Percentiles rank a stretch among this genome's conserved stretches.
Conservation (phyloP, 2,113 vertebrate species). For the Marmota flaviventris region DNA sequence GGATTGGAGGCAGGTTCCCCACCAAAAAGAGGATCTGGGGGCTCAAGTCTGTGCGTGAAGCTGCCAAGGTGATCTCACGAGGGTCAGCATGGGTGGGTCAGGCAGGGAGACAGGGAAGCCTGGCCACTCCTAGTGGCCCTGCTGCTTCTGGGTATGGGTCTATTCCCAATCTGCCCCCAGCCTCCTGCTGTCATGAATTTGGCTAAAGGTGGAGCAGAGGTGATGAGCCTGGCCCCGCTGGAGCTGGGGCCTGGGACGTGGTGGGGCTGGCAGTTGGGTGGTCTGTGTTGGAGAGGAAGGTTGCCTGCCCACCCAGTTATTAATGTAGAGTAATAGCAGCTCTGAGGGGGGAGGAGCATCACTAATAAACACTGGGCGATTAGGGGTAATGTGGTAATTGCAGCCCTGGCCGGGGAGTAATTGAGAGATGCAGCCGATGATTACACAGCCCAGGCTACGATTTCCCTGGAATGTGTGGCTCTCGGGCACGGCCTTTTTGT, state of each 20-base stretch:
- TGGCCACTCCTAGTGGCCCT: too few relatives aligned
- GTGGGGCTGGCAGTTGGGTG: slow-evolving; percentile 73
- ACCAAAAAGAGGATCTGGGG: background rate
- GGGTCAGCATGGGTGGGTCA: background rate
- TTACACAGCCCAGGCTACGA: slow-evolving; percentile 5
- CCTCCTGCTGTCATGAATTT: background rate
- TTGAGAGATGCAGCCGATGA: slow-evolving; percentile 63
- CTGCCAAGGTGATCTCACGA: rapidly evolving
- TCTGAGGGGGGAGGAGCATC: slow-evolving; percentile 47
- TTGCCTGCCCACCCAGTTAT: slow-evolving; percentile 69
- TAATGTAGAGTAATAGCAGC: slow-evolving; percentile 76
- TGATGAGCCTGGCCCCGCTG: background rate
- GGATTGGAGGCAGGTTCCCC: background rate
- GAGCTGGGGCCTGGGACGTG: background rate
- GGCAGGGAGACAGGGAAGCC: background rate
- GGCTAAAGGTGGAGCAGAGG: slow-evolving; percentile 16
- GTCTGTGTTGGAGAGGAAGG: slow-evolving; percentile 65
- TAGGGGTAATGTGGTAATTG: slow-evolving; percentile 78
- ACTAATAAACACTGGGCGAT: slow-evolving; percentile 58
- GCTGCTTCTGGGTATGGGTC: too few relatives aligned
- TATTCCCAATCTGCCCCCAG: background rate
- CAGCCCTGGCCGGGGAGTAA: slow-evolving; percentile 58
- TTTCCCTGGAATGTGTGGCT: slow-evolving; percentile 59
- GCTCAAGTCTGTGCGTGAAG: background rate
- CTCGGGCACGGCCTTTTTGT: slow-evolving; percentile 54